Evolutionary conservation across 1,140 invertebrate genomes (phyloP).

Genomic region (Drosophila sulfurigaster): DNA sequence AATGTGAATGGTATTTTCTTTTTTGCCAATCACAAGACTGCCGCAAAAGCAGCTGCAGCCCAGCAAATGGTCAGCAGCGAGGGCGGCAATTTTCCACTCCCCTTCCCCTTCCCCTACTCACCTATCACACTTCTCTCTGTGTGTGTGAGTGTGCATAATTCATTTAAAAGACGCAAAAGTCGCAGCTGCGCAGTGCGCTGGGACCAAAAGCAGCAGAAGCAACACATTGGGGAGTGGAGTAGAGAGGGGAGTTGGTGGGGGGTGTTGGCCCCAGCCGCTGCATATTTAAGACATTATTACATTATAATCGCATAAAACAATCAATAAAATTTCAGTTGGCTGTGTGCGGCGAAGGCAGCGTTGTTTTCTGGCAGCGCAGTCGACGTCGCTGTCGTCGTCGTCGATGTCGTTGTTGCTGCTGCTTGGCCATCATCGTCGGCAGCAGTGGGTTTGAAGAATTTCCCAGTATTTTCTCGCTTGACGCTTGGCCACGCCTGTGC

Average conservation of each 20-base stretch:
- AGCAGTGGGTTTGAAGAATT: constrained; percentile 47
- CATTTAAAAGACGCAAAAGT: constrained; percentile 62
- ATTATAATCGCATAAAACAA: constrained; percentile 85
- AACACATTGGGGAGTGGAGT: background rate
- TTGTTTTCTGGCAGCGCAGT: constrained; percentile 29
- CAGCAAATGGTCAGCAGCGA: constrained; percentile 49
- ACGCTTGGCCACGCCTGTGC: constrained; percentile 67
- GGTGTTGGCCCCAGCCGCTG: constrained; percentile 23
- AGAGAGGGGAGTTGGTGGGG: background rate
- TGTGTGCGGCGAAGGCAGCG: constrained; percentile 12
- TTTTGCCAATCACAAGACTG: constrained; percentile 71
- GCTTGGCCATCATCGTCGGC: constrained; percentile 58
- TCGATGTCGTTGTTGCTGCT: background rate
- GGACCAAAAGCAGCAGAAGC: constrained; percentile 1
- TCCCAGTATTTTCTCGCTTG: constrained; percentile 64
- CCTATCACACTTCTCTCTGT: background rate
- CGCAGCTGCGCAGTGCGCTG: constrained; percentile 74
- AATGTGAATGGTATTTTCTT: constrained; percentile 44
- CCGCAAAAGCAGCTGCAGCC: constrained; percentile 32
- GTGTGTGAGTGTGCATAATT: constrained; percentile 49
- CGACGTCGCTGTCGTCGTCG: constrained; percentile 17
- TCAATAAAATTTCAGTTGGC: constrained; percentile 81
- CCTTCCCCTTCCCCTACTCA: background rate
- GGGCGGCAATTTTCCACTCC: constrained; percentile 28
- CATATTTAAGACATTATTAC: constrained; percentile 84